Evolutionary conservation across 2,113 vertebrate species (phyloP).

Genomic region (Ammodytes dubius): DNA sequence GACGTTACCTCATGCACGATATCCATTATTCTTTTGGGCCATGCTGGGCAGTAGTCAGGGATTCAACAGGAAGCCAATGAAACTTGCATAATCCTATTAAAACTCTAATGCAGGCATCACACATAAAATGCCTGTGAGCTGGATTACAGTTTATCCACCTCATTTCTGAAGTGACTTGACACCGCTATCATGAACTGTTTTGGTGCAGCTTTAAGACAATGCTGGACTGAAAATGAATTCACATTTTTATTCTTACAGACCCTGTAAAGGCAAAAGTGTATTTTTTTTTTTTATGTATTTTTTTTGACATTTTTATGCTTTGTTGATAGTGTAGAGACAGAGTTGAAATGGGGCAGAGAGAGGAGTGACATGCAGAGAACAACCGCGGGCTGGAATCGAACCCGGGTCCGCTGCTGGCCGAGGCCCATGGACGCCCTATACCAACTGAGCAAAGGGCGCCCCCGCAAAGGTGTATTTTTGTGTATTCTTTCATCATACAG

Average conservation of each 20-base stretch:
- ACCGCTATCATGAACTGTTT: slow-evolving; percentile 1
- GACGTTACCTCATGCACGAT: not conserved
- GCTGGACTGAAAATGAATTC: not conserved
- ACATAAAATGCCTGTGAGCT: not conserved
- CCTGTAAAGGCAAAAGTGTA: not conserved
- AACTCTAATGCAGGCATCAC: slow-evolving; percentile 2
- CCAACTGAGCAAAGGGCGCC: no score
- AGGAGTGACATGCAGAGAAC: no score
- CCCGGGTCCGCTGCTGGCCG: no score
- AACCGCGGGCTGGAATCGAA: no score
- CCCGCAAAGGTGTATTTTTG: not conserved
- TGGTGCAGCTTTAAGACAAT: not conserved
- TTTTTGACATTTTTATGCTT: no score
- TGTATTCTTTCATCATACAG: no score
- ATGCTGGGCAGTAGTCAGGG: not conserved
- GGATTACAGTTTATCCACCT: slow-evolving; percentile 19
- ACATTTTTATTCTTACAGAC: not conserved
- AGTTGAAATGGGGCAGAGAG: no score
- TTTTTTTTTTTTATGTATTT: not conserved
- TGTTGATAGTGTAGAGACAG: no score
- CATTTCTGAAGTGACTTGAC: slow-evolving; percentile 6
- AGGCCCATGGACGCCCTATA: no score
- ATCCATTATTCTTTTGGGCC: not conserved
- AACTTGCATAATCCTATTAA: slow-evolving; percentile 10
- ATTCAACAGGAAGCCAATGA: slow-evolving; percentile 6